Percentiles rank a stretch among this genome's conserved stretches.
Evolutionary conservation across 2,797 vertebrate genomes (phyloP).

Genomic region (Tachyglossus aculeatus): DNA sequence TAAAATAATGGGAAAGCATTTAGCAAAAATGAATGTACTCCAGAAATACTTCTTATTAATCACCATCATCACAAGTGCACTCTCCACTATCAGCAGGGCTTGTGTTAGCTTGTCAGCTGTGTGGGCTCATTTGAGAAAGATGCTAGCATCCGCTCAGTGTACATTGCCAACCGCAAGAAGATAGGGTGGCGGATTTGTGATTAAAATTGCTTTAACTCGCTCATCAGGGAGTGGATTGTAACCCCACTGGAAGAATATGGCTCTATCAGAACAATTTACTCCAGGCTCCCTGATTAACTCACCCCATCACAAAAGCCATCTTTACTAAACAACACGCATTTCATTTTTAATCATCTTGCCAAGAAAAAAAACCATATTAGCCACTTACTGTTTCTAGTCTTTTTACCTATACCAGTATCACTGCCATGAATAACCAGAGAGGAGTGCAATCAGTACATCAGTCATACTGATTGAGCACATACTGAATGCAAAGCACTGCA

Average conservation of each 20-base stretch:
- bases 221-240: slow-evolving; percentile 40
- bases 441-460: slow-evolving; percentile 13
- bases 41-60: slow-evolving; percentile 20
- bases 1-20: slow-evolving; percentile 11
- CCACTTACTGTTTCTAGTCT: slow-evolving; percentile 13
- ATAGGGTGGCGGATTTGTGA: slow-evolving; percentile 32
- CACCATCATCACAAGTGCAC: background rate
- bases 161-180: slow-evolving; percentile 26
- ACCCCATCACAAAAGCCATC: slow-evolving; percentile 20
- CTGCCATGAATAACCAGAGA: background rate
- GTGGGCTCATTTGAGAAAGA: slow-evolving; percentile 31
- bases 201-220: slow-evolving; percentile 44
- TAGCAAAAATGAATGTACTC: background rate
- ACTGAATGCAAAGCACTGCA: background rate
- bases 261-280: slow-evolving; percentile 17
- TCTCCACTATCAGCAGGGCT: background rate
- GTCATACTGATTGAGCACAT: background rate
- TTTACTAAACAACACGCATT: slow-evolving; percentile 29
- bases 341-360: slow-evolving; percentile 28
- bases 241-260: slow-evolving; percentile 27
- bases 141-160: slow-evolving; percentile 36
- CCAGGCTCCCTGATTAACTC: slow-evolving; percentile 15
- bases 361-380: slow-evolving; percentile 2
- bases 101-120: slow-evolving; percentile 5
- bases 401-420: slow-evolving; percentile 20